Evolutionary conservation across 2,888 invertebrate genomes (phyloP).

Genomic region (Drosophila fungiperda): DNA sequence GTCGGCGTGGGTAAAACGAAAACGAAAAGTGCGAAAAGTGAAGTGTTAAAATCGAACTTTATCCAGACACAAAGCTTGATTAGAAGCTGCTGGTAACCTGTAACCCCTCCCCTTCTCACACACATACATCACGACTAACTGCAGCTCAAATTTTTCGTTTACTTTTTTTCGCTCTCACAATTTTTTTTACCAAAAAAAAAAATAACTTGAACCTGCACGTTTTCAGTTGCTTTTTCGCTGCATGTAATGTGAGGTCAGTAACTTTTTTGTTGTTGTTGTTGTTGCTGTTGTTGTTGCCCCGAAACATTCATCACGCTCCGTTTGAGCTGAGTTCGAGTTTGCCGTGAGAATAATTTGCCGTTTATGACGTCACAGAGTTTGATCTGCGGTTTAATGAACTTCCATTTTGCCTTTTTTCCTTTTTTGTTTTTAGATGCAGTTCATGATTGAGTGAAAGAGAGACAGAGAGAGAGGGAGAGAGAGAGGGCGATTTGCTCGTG

Average conservation of each 20-base stretch:
- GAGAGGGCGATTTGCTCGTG: not conserved
- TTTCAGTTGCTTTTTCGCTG: constrained; percentile 46
- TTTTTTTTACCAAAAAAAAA: constrained; percentile 21
- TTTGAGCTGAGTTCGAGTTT: constrained; percentile 42
- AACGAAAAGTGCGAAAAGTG: constrained; percentile 80
- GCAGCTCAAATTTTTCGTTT: constrained; percentile 21
- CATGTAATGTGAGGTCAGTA: constrained; percentile 80
- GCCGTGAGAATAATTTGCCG: constrained; percentile 57
- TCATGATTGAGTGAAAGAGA: not conserved
- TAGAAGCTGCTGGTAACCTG: constrained; percentile 10
- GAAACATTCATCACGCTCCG: constrained; percentile 76
- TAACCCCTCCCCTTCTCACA: not conserved
- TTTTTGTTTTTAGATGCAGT: constrained; percentile 21
- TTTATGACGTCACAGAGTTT: constrained; percentile 66
- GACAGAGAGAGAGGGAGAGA: not conserved
- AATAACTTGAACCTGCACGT: constrained; percentile 69
- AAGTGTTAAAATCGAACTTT: constrained; percentile 64
- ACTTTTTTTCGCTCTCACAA: constrained; percentile 19
- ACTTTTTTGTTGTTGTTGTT: constrained; percentile 45
- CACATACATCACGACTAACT: not conserved
- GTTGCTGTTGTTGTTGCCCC: constrained; percentile 48
- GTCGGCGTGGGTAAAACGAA: constrained; percentile 59
- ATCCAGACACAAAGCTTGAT: constrained; percentile 26
- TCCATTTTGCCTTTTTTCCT: constrained; percentile 4
- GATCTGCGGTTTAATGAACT: constrained; percentile 71